Percentiles rank a stretch among this genome's conserved stretches.
These are phyloP conservation scores for Nymphalis io DNA, from an alignment of 1,140 invertebrate genomes.

Conservation along the genomic window DNA sequence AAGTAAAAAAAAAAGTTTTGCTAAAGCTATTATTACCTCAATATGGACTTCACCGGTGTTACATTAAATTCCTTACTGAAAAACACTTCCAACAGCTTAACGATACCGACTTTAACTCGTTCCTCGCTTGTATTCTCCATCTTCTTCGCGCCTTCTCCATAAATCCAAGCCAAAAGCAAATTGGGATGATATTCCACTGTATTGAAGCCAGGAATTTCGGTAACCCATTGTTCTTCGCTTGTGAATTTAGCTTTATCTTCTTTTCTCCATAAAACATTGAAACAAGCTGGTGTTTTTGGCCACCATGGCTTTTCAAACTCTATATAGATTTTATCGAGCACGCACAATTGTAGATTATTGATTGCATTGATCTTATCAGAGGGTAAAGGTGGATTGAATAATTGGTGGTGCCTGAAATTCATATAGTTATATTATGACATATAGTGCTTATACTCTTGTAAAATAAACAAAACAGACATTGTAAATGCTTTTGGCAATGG, in stretches of 20 bases:
- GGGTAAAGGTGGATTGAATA: slow-evolving; percentile 85
- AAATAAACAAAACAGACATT: no score
- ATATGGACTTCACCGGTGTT: slow-evolving; percentile 53
- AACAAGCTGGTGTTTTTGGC: slow-evolving; percentile 76
- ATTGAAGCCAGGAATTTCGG: slow-evolving; percentile 85
- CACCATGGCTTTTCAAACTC: slow-evolving; percentile 85
- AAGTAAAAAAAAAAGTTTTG: not conserved
- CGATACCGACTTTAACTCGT: slow-evolving; percentile 72
- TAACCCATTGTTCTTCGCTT: slow-evolving; percentile 79
- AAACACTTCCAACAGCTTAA: slow-evolving; percentile 66
- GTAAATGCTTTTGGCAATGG: no score
- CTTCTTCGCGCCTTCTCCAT: slow-evolving; percentile 80
- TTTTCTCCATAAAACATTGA: slow-evolving; percentile 82
- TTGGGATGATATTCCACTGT: slow-evolving; percentile 84
- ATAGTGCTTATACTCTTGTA: not conserved
- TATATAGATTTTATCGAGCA: slow-evolving; percentile 89
- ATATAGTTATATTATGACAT: not conserved
- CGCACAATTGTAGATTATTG: slow-evolving; percentile 85
- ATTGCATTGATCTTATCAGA: slow-evolving; percentile 83
- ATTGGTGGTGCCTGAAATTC: slow-evolving; percentile 65
- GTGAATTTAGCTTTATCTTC: slow-evolving; percentile 76
- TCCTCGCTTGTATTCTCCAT: slow-evolving; percentile 81
- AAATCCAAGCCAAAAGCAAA: slow-evolving; percentile 85
- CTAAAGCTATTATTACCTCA: slow-evolving; percentile 44
- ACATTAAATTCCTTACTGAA: slow-evolving; percentile 62